Conservation (phyloP, 2,888 invertebrate genomes). For the Disparrhopalites patrizii region DNA sequence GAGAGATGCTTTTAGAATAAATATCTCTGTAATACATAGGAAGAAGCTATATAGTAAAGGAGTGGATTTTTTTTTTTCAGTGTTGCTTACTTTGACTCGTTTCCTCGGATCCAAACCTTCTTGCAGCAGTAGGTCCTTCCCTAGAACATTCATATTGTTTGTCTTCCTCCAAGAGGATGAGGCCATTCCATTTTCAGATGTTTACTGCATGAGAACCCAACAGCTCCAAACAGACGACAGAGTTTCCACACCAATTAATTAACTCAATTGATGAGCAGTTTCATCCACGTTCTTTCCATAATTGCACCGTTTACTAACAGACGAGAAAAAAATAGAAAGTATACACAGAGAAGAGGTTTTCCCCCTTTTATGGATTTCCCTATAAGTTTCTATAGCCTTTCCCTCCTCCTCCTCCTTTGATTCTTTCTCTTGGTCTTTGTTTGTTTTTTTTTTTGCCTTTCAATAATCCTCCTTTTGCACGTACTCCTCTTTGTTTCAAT, state of each 20-base stretch:
- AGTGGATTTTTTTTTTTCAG: not conserved
- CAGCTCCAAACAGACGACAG: not conserved
- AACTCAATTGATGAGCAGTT: constrained; percentile 20
- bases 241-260: constrained; percentile 16
- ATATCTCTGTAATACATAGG: not conserved
- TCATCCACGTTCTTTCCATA: constrained; percentile 19
- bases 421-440: no score
- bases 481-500: no score
- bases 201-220: not conserved
- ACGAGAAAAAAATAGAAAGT: no score
- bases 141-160: constrained; percentile 7
- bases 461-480: no score
- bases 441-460: no score
- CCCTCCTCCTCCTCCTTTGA: no score
- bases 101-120: constrained; percentile 12
- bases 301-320: constrained; percentile 16
- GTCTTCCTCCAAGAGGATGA: not conserved
- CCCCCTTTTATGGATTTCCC: no score
- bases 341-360: no score
- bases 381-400: no score
- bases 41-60: not conserved
- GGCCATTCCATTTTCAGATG: constrained; percentile 14
- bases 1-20: not conserved
- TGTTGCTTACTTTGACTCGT: constrained; percentile 20
- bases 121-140: constrained; percentile 7